Conservation (phyloP, 1,140 invertebrate genomes). For the Lithobius niger region DNA sequence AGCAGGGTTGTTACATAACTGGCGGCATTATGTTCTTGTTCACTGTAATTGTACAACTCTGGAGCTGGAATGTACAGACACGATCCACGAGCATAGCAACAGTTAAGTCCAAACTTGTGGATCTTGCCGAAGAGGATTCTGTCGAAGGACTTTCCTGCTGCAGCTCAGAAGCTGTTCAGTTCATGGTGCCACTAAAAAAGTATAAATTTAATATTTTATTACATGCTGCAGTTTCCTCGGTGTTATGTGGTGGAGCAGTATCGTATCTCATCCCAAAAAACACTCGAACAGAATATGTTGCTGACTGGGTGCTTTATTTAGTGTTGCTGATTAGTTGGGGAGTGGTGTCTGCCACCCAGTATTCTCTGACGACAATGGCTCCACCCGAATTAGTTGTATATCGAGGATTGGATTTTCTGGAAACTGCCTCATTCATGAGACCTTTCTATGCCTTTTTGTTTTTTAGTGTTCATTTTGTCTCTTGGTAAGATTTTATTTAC, state of each 20-base stretch:
- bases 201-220: not conserved
- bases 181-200: not conserved
- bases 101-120: not conserved
- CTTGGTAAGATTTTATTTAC: too few relatives aligned
- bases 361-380: constrained; percentile 27
- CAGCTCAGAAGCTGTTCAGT: not conserved
- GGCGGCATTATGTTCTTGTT: not conserved
- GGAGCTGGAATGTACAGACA: not conserved
- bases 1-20: not conserved
- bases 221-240: not conserved
- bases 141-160: not conserved
- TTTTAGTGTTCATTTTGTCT: not conserved
- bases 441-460: constrained; percentile 25
- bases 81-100: not conserved
- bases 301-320: not conserved
- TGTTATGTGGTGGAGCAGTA: not conserved
- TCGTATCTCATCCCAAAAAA: not conserved
- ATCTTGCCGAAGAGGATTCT: not conserved
- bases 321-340: constrained; percentile 30
- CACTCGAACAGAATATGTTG: too few relatives aligned
- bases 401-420: constrained; percentile 28
- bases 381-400: constrained; percentile 34
- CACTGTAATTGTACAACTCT: not conserved
- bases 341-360: constrained; percentile 28
- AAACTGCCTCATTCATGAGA: constrained; percentile 27